Percentiles rank a stretch among this genome's conserved stretches.
These are phyloP conservation scores for Tenebrio molitor DNA, from an alignment of 1,140 invertebrate genomes.

Conservation along the genomic window DNA sequence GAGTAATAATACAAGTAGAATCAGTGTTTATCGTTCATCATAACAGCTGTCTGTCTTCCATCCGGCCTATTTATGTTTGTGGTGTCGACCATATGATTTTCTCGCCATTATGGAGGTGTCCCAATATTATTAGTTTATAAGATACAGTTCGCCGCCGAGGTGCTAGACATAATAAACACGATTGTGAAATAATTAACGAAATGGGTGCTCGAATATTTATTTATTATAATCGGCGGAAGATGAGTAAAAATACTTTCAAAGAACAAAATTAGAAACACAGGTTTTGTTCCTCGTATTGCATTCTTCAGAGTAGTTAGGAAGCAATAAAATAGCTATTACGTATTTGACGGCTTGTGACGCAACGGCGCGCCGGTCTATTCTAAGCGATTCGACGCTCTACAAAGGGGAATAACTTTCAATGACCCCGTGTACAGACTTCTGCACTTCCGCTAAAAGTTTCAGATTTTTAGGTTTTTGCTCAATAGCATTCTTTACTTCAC, in stretches of 20 bases:
- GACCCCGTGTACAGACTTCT: constrained; percentile 43
- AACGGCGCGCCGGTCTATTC: constrained; percentile 60
- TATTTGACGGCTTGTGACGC: constrained; percentile 57
- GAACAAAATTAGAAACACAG: constrained; percentile 19
- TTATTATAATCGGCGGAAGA: constrained; percentile 33
- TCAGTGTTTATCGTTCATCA: constrained; percentile 55
- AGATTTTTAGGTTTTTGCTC: constrained; percentile 36
- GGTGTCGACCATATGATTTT: constrained; percentile 42
- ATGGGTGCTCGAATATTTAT: constrained; percentile 7
- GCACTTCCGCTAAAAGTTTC: constrained; percentile 45
- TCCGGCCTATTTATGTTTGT: constrained; percentile 57
- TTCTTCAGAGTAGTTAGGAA: constrained; percentile 52
- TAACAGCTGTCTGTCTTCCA: constrained; percentile 60
- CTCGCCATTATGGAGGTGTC: constrained; percentile 21
- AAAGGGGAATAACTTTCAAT: constrained; percentile 52
- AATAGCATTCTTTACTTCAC: constrained; percentile 16
- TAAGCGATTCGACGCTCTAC: constrained; percentile 49
- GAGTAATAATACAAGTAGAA: constrained; percentile 42
- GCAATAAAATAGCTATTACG: constrained; percentile 58
- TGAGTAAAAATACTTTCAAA: constrained; percentile 28
- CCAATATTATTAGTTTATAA: constrained; percentile 15
- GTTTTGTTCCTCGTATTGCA: constrained; percentile 43
- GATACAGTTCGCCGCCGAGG: not conserved
- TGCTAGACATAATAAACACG: constrained; percentile 36
- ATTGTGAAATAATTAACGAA: constrained; percentile 21